Evolutionary conservation across 1,140 invertebrate genomes (phyloP), one percentile per base, ranked within the genome.

Genomic region (Papilio helenus): DNA sequence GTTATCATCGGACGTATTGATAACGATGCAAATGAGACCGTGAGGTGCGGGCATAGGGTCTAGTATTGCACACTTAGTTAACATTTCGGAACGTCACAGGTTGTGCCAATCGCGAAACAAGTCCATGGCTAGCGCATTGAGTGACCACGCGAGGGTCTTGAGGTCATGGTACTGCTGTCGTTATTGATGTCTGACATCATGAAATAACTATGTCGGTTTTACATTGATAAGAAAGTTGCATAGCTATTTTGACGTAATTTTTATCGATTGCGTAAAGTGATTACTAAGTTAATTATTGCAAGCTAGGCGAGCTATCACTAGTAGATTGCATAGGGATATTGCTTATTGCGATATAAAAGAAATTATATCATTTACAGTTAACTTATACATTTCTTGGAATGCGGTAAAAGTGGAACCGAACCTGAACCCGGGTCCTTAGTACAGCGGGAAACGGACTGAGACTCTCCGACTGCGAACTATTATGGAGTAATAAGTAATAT

Each of bases 1-100:
- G 86, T 92, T 93, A 92, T 93, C 92, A 90, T 84, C 79, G 80
- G 16, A 39, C 78, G 79, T 51, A 58, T 79, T 93, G 92, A 93
- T 92, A 93, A 93, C 89, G 85, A 89, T 74, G 83, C 79, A 85
- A 89, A 89, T 85, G 72, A 79, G 46, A 81, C 82, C 79, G 73
- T 86, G 68, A 34, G 76, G 42, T 26, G 46, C 72, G 74, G 44
- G 76, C 58, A 58, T 88, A 88, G 78, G 83, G 89, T 79, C 80
- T 82, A 88, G 34, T 86, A 83, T 89, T 61, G 87, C 42, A 76
- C 81, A 44, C 71, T 72, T 8, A 55, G 74, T 79, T 79, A 71
- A 79, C 55, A 42, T 61, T 79, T 68, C 23, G 74, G 72, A 76
- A 72, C 79, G 79, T 68, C 76, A 65, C 71, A 72, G 76, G 79